Evolutionary conservation across 2,113 vertebrate genomes (phyloP).

Genomic region (Cyanistes caeruleus): DNA sequence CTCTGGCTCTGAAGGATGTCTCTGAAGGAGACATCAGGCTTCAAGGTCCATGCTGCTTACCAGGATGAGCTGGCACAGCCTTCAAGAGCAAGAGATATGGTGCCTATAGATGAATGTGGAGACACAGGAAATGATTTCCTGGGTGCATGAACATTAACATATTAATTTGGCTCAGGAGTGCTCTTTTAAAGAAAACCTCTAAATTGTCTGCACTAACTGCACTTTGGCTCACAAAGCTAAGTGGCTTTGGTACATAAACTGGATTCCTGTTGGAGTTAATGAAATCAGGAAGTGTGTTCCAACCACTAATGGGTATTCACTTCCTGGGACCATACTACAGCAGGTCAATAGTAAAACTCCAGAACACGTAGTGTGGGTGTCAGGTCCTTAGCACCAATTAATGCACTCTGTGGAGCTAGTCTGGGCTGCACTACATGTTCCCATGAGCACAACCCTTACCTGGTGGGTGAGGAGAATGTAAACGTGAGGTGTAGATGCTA

Average conservation of each 20-base stretch:
- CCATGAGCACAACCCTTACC: background rate
- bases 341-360: background rate
- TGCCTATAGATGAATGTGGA: background rate
- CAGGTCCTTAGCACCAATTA: background rate
- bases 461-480: background rate
- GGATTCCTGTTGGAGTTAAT: background rate
- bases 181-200: conserved; percentile 6
- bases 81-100: background rate
- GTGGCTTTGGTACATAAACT: background rate
- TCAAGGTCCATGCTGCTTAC: background rate
- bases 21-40: background rate
- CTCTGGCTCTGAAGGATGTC: background rate
- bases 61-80: background rate
- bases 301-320: background rate
- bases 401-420: background rate
- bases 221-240: background rate
- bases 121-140: background rate
- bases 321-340: background rate
- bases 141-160: background rate
- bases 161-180: background rate
- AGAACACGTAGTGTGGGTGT: background rate
- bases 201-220: background rate
- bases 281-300: background rate
- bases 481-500: background rate
- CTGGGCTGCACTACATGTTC: background rate